Conservation (phyloP, 2,113 vertebrate species). For the Aramus guarauna region DNA sequence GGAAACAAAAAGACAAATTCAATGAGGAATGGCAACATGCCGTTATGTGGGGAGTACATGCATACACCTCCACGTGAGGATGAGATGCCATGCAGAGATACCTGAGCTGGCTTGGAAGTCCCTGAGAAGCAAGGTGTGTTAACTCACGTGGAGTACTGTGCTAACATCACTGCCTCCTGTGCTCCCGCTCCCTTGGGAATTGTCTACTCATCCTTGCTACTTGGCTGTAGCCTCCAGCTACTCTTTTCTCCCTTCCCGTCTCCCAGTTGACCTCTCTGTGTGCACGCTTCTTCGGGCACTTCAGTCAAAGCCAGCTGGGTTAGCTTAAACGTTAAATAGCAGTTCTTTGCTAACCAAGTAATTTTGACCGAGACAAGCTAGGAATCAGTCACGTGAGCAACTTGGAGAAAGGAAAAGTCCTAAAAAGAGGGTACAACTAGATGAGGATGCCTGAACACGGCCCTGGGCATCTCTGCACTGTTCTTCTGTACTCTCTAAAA, state of each 20-base stretch:
- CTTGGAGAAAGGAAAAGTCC: background rate
- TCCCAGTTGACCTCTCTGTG: background rate
- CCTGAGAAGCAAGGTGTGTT: background rate
- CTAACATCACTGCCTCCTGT: background rate
- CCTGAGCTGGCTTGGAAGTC: conserved; percentile 33
- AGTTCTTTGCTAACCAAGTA: background rate
- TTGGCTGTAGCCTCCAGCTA: background rate
- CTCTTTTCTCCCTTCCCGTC: background rate
- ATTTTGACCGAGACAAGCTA: background rate
- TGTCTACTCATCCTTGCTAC: background rate
- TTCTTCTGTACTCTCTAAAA: background rate
- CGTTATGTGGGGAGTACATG: background rate
- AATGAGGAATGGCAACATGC: background rate
- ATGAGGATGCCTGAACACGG: background rate
- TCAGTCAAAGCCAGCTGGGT: background rate
- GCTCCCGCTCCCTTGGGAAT: background rate
- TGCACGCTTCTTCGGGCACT: background rate
- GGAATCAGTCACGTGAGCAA: background rate
- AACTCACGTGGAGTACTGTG: background rate
- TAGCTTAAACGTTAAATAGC: background rate
- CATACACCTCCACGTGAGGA: background rate
- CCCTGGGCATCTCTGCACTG: background rate
- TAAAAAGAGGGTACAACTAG: background rate
- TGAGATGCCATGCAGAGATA: conserved; percentile 20
- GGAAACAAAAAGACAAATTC: background rate